Conservation (phyloP, 1,140 invertebrate species). For the Apocrypta bakeri region DNA sequence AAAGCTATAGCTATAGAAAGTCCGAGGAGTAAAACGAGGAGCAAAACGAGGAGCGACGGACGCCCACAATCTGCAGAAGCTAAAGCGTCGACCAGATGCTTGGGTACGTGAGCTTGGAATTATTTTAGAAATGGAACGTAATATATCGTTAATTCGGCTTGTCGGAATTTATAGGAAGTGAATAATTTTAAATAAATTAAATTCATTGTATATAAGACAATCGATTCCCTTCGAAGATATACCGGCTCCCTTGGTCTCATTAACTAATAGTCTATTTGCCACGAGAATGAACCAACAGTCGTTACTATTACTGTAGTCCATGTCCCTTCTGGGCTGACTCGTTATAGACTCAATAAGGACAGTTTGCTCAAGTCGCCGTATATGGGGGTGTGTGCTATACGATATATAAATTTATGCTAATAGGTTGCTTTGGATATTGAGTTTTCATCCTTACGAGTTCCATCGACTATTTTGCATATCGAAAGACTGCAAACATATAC, state of each 20-base stretch:
- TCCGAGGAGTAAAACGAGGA: no score
- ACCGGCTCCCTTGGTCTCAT: constrained; percentile 3
- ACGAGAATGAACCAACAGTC: background rate
- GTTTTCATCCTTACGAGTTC: no score
- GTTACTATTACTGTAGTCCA: background rate
- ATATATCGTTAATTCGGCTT: constrained; percentile 23
- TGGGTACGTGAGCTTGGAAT: no score
- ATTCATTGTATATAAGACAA: no score
- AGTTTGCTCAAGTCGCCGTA: background rate
- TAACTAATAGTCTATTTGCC: constrained; percentile 34
- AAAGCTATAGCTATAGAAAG: no score
- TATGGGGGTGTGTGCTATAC: background rate
- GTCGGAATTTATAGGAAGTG: no score
- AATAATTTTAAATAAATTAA: no score
- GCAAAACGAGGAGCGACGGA: no score
- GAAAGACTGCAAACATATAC: no score
- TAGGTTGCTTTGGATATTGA: background rate
- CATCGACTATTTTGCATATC: no score
- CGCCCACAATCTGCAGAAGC: background rate
- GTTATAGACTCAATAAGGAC: background rate
- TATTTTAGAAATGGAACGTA: no score
- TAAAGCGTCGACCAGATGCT: no score
- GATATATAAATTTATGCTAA: constrained; percentile 7
- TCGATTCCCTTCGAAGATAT: background rate
- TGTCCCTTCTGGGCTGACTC: background rate